A percentile compares a stretch with the other conserved stretches of the same genome.
phyloP scores from a whole-genome alignment of 2,797 vertebrate genomes.

The Myotis vivesi region DNA sequence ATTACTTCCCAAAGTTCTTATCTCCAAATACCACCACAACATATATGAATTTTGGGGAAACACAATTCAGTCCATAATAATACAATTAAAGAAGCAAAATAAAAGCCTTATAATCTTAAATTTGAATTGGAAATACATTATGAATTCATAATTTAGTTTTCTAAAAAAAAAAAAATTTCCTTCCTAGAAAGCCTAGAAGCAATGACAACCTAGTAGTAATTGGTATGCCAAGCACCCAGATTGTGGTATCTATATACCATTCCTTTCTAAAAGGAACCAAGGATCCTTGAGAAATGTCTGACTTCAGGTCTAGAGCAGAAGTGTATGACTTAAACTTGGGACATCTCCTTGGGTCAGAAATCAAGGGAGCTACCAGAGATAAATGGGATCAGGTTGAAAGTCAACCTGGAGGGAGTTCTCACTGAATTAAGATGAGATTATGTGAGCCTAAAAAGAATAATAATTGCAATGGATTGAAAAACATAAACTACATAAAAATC shows the following conservation, averaged over 20 bases:
- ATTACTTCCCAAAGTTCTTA: no score
- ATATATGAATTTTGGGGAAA: no score
- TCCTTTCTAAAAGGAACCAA: background rate
- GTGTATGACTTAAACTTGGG: background rate
- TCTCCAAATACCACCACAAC: no score
- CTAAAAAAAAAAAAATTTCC: background rate
- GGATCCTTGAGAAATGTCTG: background rate
- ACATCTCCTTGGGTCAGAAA: background rate
- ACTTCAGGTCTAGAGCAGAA: background rate
- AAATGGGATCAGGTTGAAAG: background rate
- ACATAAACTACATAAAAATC: background rate
- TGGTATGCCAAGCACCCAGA: background rate
- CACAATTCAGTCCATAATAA: no score
- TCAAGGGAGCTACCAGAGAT: background rate
- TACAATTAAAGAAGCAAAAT: background rate
- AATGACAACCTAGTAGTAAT: background rate
- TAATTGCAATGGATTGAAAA: background rate
- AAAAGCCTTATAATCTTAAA: background rate
- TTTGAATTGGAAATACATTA: background rate
- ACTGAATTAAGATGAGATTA: background rate
- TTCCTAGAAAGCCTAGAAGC: background rate
- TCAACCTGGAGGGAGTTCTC: background rate
- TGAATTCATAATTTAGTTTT: background rate
- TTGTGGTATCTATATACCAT: background rate
- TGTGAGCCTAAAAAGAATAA: background rate